Conservation (phyloP, 2,888 invertebrate genomes). For the Agrotis puta region DNA sequence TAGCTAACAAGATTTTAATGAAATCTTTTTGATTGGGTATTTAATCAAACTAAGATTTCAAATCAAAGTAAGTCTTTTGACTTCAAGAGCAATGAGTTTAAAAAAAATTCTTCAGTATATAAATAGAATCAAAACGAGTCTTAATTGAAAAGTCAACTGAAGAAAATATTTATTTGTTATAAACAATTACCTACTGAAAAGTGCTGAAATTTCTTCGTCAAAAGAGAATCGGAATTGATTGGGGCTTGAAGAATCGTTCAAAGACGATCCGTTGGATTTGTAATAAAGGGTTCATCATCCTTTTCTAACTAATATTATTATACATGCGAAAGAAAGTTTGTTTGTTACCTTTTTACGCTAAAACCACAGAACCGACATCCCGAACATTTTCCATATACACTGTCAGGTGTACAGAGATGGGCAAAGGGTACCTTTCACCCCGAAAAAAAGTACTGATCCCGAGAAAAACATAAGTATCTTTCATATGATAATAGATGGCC, state of each 20-base stretch:
- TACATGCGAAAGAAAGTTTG: too few species aligned
- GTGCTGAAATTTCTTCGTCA: constrained; percentile 61
- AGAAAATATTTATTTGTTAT: constrained; percentile 53
- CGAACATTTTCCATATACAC: too few species aligned
- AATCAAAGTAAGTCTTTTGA: constrained; percentile 14
- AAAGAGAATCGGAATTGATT: constrained; percentile 65
- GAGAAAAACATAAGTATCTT: too few species aligned
- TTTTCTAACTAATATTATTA: constrained; percentile 40
- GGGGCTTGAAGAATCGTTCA: constrained; percentile 62
- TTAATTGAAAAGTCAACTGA: constrained; percentile 18
- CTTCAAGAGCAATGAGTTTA: neutral
- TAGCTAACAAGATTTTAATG: constrained; percentile 42
- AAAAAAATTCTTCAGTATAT: constrained; percentile 8
- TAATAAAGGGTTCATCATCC: constrained; percentile 62
- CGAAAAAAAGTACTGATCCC: too few species aligned
- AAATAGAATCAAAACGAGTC: neutral
- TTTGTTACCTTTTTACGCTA: too few species aligned
- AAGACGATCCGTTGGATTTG: constrained; percentile 68
- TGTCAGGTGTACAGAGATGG: too few species aligned
- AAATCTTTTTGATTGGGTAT: constrained; percentile 30
- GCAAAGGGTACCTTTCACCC: too few species aligned
- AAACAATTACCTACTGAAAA: constrained; percentile 61
- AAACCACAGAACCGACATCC: too few species aligned
- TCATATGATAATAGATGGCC: too few species aligned
- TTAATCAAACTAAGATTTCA: constrained; percentile 12